Conservation (phyloP, 2,888 invertebrate species). For the Andrena fulva region DNA sequence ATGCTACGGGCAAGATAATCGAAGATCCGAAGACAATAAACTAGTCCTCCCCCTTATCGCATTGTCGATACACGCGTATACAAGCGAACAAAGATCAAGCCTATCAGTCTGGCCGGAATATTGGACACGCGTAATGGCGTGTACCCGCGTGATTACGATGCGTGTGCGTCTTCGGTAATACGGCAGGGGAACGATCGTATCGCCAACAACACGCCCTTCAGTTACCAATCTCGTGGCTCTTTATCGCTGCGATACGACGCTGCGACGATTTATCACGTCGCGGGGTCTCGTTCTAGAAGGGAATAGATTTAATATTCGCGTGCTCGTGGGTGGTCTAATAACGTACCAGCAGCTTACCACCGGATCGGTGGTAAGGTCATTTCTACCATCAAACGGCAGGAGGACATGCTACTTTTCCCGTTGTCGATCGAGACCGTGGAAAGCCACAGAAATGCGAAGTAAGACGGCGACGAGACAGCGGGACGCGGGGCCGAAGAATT, state of each 20-base stretch:
- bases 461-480: not conserved
- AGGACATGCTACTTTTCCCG: constrained; percentile 18
- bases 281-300: constrained; percentile 20
- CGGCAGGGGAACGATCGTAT: constrained; percentile 57
- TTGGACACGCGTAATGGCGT: constrained; percentile 68
- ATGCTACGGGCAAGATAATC: constrained; percentile 10
- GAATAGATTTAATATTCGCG: constrained; percentile 48
- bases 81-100: constrained; percentile 33
- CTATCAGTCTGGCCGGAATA: constrained; percentile 34
- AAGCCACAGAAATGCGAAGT: not conserved
- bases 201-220: constrained; percentile 49
- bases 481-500: constrained; percentile 7
- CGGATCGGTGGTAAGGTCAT: constrained; percentile 23
- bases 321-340: constrained; percentile 22
- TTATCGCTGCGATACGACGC: constrained; percentile 37
- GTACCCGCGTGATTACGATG: constrained; percentile 57
- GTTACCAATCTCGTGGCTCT: constrained; percentile 56
- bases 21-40: constrained; percentile 8
- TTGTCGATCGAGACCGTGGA: not conserved
- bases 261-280: constrained; percentile 48
- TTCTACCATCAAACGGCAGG: constrained; percentile 5
- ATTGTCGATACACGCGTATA: not conserved
- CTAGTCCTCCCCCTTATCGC: constrained; percentile 11
- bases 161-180: constrained; percentile 60
- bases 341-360: constrained; percentile 21